Evolutionary conservation across 2,888 invertebrate species (phyloP).

Genomic region (Cotesia congregata): DNA sequence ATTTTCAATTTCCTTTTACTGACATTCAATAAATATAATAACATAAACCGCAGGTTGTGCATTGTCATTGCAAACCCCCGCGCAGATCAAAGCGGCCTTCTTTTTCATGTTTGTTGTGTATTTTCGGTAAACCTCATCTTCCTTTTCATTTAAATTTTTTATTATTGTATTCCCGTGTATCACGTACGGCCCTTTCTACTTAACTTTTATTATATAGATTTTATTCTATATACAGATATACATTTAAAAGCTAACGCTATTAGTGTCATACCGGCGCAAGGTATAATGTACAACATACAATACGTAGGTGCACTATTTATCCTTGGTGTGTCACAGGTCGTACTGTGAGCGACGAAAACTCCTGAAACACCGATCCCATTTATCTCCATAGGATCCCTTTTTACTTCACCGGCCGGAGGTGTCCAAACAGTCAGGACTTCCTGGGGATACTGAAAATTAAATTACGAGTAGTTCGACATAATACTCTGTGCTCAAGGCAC

Average conservation of each 20-base stretch:
- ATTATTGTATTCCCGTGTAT: background rate
- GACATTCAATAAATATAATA: conserved; percentile 6
- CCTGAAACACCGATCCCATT: conserved; percentile 47
- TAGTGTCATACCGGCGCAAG: background rate
- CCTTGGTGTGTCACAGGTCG: conserved; percentile 50
- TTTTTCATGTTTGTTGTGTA: background rate
- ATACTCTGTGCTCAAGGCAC: background rate
- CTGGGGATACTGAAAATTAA: conserved; percentile 33
- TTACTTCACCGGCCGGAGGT: conserved; percentile 46
- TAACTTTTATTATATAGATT: background rate
- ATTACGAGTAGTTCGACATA: background rate
- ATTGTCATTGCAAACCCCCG: conserved; percentile 11
- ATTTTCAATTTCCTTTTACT: conserved; percentile 5
- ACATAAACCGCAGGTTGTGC: conserved; percentile 13
- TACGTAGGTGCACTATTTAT: conserved; percentile 25
- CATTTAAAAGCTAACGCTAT: background rate
- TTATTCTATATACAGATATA: background rate
- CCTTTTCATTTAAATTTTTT: conserved; percentile 1
- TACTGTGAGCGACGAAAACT: conserved; percentile 54
- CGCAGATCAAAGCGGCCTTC: background rate
- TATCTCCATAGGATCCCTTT: conserved; percentile 51
- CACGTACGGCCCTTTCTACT: no score
- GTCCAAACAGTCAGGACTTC: conserved; percentile 42
- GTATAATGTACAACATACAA: background rate
- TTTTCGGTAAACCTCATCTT: background rate